Base-by-base conservation (phyloP, 2,113 vertebrate genomes). In the Ophiodon elongatus region DNA sequence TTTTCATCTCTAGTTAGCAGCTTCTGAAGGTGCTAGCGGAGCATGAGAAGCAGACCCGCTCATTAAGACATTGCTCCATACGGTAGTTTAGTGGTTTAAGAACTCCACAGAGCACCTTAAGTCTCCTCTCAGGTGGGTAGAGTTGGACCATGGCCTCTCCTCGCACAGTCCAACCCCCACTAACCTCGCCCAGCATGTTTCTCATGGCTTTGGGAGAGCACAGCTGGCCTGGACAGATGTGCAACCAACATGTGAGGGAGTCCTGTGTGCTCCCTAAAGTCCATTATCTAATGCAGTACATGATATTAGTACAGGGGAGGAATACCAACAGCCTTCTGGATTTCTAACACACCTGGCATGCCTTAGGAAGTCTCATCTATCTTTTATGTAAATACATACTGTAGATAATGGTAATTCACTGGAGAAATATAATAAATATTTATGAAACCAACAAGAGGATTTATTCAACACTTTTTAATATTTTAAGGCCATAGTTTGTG, bases 171-270 rank as follows among this genome's bases (percentile, higher is more conserved):
- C 31, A 67, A 11, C 62, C 29, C 52, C 63, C 21, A 17, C 54
- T 14, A 65, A 86, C 79, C 76, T 31, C 45, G 25, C 19, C 54
- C 72, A 67, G 68, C 45, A 65, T 52, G 64, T 50, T 73, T 65
- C 33, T 63, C 45, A 65, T 65, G 85, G 73, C 67, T 78, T 41
- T 59, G 23, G 43, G 29, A 66, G 39, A 47, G 70, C 82, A 80
- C 82, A 89, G 81, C 79, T 85, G 83, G 84, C 21, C 57, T 45
- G 27, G 66, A 76, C 83, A 89, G 82, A 82, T 90, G 85, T 71
- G 52, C 79, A 84, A 6, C 79, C 39, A 73, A 77, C 67, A 81
- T 79, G 71, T 31, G 35, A 54, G 45, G 70, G 70, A 79, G 45
- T 37, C 54, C 23, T 73, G 29, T 33, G 19, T 9, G 27, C 57